Conservation (phyloP, 2,888 invertebrate species). For the Drosophila engyochracea region DNA sequence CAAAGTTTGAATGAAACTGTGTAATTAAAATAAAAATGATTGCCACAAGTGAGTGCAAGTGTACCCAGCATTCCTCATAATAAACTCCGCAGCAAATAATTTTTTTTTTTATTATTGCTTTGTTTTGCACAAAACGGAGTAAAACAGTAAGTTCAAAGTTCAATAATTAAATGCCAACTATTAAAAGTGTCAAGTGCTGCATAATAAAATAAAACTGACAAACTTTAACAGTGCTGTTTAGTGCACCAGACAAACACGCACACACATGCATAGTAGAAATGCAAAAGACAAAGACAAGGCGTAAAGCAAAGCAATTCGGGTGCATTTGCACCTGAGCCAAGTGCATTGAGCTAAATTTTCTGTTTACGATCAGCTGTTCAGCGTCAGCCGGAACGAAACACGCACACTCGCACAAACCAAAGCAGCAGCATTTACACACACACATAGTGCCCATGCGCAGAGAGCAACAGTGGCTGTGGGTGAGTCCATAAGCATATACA, state of each 20-base stretch:
- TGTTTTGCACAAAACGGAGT: slow-evolving; percentile 35
- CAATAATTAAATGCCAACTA: slow-evolving; percentile 22
- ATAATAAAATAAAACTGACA: neutral
- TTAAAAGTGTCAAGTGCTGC: slow-evolving; percentile 5
- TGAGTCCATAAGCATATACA: slow-evolving; percentile 22
- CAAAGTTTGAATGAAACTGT: slow-evolving; percentile 29
- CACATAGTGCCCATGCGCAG: slow-evolving; percentile 42
- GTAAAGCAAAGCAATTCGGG: slow-evolving; percentile 19
- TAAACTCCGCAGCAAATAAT: slow-evolving; percentile 34
- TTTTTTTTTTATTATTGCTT: slow-evolving; percentile 50
- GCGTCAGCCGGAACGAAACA: slow-evolving; percentile 45
- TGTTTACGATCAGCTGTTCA: slow-evolving; percentile 69
- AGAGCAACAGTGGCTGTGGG: slow-evolving; percentile 9
- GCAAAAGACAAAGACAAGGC: slow-evolving; percentile 3
- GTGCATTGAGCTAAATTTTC: slow-evolving; percentile 25
- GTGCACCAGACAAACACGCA: neutral
- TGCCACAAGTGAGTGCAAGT: slow-evolving; percentile 27
- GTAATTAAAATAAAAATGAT: slow-evolving; percentile 9
- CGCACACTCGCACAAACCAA: neutral
- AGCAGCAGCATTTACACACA: neutral
- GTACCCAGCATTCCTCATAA: slow-evolving; percentile 42
- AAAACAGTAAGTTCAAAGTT: slow-evolving; percentile 48
- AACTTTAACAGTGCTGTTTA: neutral
- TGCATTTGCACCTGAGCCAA: slow-evolving; percentile 41
- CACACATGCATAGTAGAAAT: neutral